phyloP scores from a whole-genome alignment of 2,888 invertebrate genomes.

The Arge pagana region DNA sequence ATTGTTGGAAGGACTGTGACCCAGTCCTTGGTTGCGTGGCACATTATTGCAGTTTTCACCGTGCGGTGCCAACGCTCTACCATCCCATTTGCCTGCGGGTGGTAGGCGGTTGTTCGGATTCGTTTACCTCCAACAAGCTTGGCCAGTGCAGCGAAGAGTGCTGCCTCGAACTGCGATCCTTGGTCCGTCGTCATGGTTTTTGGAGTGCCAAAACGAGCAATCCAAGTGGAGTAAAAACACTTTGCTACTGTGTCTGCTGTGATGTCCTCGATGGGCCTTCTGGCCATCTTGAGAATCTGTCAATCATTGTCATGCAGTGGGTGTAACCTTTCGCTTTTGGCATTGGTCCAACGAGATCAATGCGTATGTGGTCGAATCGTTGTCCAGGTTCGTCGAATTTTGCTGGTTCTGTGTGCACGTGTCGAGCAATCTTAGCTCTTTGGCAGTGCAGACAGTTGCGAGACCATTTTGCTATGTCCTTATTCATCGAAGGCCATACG shows the following conservation, averaged over 20 bases:
- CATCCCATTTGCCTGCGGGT: constrained; percentile 52
- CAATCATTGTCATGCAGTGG: constrained; percentile 48
- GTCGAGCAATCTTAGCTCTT: constrained; percentile 34
- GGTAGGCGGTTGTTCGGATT: constrained; percentile 44
- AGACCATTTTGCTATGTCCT: constrained; percentile 33
- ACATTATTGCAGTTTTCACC: constrained; percentile 50
- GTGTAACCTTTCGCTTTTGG: constrained; percentile 39
- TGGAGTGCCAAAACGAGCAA: constrained; percentile 55
- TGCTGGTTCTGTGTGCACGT: constrained; percentile 28
- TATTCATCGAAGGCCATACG: constrained; percentile 29
- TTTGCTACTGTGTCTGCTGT: constrained; percentile 37
- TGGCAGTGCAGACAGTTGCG: constrained; percentile 37
- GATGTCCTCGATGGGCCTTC: constrained; percentile 25
- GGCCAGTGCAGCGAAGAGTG: constrained; percentile 36
- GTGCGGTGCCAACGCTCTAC: constrained; percentile 54
- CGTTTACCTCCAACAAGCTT: constrained; percentile 34
- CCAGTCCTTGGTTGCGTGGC: constrained; percentile 38
- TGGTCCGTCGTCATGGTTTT: too few species aligned
- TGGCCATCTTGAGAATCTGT: constrained; percentile 38
- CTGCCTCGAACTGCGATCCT: constrained; percentile 46
- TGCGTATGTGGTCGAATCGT: constrained; percentile 53
- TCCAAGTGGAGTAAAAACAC: constrained; percentile 46
- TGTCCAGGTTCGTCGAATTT: constrained; percentile 30
- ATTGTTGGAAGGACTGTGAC: constrained; percentile 42
- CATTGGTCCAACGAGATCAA: constrained; percentile 56